Conservation (phyloP, 2,113 vertebrate genomes). For the Dromas ardeola region DNA sequence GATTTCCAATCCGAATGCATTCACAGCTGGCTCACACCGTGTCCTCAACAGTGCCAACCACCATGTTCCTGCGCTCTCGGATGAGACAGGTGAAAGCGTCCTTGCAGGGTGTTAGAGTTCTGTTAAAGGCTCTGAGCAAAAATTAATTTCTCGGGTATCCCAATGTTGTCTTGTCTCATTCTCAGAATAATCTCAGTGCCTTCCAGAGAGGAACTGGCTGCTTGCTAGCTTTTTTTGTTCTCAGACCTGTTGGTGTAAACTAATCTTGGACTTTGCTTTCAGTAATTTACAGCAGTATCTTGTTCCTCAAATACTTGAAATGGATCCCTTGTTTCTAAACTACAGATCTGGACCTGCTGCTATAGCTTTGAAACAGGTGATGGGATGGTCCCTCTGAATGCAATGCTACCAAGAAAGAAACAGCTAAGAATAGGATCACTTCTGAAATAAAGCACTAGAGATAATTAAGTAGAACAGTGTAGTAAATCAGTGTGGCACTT, state of each 20-base stretch:
- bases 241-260: background rate
- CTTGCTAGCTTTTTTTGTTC: background rate
- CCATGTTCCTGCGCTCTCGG: background rate
- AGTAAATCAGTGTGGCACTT: slow-evolving; percentile 44
- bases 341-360: background rate
- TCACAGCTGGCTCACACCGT: background rate
- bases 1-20: background rate
- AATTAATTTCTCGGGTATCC: background rate
- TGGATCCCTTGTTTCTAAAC: background rate
- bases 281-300: background rate
- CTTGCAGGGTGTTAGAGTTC: background rate
- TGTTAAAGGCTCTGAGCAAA: background rate
- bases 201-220: background rate
- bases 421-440: background rate
- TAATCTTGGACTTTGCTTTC: background rate
- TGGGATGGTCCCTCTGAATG: background rate
- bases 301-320: background rate
- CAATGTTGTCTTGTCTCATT: background rate
- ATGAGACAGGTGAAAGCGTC: background rate
- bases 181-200: background rate
- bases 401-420: background rate
- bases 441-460: background rate
- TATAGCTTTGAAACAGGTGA: background rate
- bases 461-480: slow-evolving; percentile 1
- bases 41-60: background rate